Evolutionary conservation across 2,888 invertebrate species (phyloP).

Genomic region (Limnephilus lunatus): DNA sequence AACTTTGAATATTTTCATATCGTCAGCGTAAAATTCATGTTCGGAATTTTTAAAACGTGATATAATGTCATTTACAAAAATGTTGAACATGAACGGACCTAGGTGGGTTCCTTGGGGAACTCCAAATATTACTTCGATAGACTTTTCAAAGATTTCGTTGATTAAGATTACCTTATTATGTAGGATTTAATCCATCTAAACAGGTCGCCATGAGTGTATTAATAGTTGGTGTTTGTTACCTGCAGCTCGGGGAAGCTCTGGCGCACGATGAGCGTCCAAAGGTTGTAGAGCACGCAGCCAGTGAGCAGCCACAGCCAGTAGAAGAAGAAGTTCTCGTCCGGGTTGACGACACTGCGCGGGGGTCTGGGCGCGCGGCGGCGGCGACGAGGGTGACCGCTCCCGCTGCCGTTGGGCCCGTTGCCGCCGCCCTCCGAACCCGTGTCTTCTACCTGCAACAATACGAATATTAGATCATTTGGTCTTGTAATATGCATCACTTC

Average conservation of each 20-base stretch:
- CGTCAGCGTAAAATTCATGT: no score
- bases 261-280: slow-evolving; percentile 96
- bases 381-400: slow-evolving; percentile 78
- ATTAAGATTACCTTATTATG: no score
- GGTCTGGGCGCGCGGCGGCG: slow-evolving; percentile 84
- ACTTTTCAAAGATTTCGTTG: no score
- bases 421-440: slow-evolving; percentile 84
- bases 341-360: slow-evolving; percentile 92
- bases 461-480: not conserved
- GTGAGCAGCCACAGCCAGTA: slow-evolving; percentile 95
- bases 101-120: no score
- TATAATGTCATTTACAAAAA: no score
- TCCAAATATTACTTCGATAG: no score
- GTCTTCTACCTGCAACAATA: slow-evolving; percentile 77
- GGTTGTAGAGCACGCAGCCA: slow-evolving; percentile 93
- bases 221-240: slow-evolving; percentile 69
- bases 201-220: no score
- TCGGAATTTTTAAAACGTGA: no score
- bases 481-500: not conserved
- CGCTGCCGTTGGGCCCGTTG: slow-evolving; percentile 72
- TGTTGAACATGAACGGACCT: no score
- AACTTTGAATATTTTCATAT: no score
- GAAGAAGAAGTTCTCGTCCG: slow-evolving; percentile 97
- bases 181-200: no score
- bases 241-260: slow-evolving; percentile 96